A percentile compares a stretch with the other conserved stretches of the same genome.
Conservation (phyloP, 1,140 invertebrate genomes). For the Hypsibius dujardini region DNA sequence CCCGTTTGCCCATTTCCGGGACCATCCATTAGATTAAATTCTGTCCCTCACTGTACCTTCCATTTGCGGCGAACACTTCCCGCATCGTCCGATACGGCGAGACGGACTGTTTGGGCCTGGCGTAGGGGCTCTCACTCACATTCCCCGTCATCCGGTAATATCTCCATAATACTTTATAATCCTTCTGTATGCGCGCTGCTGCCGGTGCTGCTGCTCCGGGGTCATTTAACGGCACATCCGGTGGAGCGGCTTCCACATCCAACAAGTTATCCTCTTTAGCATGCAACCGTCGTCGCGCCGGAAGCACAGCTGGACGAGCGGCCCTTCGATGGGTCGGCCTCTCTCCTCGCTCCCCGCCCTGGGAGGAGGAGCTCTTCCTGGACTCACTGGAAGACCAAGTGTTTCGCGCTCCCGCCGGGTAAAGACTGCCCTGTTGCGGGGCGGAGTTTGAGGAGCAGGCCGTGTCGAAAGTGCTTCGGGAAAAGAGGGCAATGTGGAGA, state of each 20-base stretch:
- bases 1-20: not conserved
- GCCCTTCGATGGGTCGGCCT: no score
- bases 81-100: not conserved
- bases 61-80: not conserved
- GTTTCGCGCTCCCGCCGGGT: not conserved
- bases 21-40: not conserved
- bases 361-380: not conserved
- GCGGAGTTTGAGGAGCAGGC: not conserved
- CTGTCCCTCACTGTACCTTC: not conserved
- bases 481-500: not conserved
- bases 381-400: not conserved
- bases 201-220: not conserved
- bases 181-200: not conserved
- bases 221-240: constrained; percentile 5
- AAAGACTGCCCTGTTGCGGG: not conserved
- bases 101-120: not conserved
- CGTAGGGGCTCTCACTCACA: not conserved
- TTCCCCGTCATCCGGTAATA: not conserved
- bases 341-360: no score
- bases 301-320: no score
- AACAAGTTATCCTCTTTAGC: no score
- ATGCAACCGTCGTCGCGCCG: no score
- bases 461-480: constrained; percentile 11
- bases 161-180: constrained; percentile 10
- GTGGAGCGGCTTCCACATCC: not conserved